phyloP scores from a whole-genome alignment of 2,113 vertebrate genomes.

The Poicephalus meyeri region DNA sequence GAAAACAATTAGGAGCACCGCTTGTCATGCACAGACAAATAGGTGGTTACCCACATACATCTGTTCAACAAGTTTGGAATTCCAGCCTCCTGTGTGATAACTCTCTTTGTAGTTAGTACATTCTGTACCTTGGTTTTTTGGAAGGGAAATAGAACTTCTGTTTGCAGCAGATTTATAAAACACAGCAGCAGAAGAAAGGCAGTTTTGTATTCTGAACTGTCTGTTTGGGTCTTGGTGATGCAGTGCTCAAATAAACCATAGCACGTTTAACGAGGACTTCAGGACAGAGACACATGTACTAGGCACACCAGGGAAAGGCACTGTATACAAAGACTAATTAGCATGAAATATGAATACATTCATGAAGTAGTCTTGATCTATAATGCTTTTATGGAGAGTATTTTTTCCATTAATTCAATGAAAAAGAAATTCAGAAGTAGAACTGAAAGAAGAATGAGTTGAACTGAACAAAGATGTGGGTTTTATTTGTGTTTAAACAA shows the following conservation, averaged over 20 bases:
- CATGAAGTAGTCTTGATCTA: constrained; percentile 75
- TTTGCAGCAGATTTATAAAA: constrained; percentile 34
- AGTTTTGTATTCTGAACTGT: constrained; percentile 63
- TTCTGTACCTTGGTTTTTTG: constrained; percentile 2
- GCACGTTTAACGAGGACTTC: constrained; percentile 81
- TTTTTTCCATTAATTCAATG: constrained; percentile 60
- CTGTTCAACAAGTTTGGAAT: not conserved
- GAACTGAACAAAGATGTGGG: constrained; percentile 4
- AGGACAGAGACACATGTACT: constrained; percentile 79
- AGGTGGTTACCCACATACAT: constrained; percentile 14
- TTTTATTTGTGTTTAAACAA: constrained; percentile 12
- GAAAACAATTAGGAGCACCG: constrained; percentile 20
- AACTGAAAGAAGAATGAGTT: constrained; percentile 41
- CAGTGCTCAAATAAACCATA: constrained; percentile 76
- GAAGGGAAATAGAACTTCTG: not conserved
- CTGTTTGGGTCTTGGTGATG: constrained; percentile 51
- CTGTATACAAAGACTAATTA: constrained; percentile 78
- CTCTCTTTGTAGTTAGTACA: not conserved
- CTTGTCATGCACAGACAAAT: constrained; percentile 6
- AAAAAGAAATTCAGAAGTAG: constrained; percentile 64
- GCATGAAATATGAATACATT: constrained; percentile 78
- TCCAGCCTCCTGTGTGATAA: not conserved
- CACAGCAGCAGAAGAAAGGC: constrained; percentile 49
- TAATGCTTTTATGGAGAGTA: constrained; percentile 64
- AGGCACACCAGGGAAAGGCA: constrained; percentile 68